Conservation (phyloP, 2,888 invertebrate species). For the Deilephila porcellus region DNA sequence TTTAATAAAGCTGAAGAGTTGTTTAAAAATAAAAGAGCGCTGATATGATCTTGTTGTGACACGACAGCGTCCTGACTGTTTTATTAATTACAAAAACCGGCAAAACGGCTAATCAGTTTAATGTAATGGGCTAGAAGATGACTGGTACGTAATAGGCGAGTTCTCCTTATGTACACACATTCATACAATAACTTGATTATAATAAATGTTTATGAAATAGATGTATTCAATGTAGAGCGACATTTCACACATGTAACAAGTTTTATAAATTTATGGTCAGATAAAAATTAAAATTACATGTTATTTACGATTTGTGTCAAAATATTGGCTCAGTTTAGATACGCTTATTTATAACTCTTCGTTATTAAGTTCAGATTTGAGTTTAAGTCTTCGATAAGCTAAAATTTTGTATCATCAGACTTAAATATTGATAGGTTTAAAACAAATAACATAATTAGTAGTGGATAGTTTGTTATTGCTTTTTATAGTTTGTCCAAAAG, state of each 20-base stretch:
- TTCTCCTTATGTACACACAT: background rate
- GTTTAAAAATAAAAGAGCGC: slow-evolving; percentile 19
- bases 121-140: slow-evolving; percentile 24
- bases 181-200: background rate
- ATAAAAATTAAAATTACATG: background rate
- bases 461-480: background rate
- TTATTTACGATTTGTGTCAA: background rate
- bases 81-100: slow-evolving; percentile 26
- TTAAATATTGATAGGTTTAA: background rate
- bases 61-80: slow-evolving; percentile 21
- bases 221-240: background rate
- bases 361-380: background rate
- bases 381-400: background rate
- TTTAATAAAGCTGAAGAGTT: slow-evolving; percentile 13
- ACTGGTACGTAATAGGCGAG: slow-evolving; percentile 19
- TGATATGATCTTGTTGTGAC: slow-evolving; percentile 26
- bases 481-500: background rate
- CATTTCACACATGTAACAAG: background rate
- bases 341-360: background rate
- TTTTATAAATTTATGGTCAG: background rate
- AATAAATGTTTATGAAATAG: background rate
- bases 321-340: background rate
- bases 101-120: slow-evolving; percentile 26
- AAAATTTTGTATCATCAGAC: background rate
- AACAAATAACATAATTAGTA: background rate